Percentiles rank a stretch among this genome's conserved stretches.
These are phyloP conservation scores for Hydropsyche tenuis DNA, from an alignment of 1,140 invertebrate species.

Conservation along the genomic window DNA sequence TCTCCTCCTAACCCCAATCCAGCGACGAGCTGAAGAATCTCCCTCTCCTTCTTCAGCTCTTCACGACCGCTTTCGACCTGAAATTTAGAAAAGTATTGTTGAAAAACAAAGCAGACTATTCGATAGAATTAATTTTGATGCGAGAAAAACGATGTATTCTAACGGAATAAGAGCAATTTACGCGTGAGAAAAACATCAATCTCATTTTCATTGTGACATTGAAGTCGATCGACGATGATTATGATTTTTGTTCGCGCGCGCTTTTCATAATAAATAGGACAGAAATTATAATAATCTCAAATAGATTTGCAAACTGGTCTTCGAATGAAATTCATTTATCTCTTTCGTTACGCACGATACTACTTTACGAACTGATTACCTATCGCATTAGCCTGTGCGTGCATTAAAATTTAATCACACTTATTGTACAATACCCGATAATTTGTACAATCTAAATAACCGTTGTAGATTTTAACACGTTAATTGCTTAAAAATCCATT, in stretches of 20 bases:
- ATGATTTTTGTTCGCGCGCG: no score
- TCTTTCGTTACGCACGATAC: slow-evolving; percentile 20
- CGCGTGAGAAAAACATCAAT: neutral
- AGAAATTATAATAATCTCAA: no score
- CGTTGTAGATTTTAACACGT: no score
- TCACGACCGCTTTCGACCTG: slow-evolving; percentile 67
- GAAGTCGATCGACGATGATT: neutral
- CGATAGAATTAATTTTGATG: neutral
- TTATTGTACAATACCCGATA: no score
- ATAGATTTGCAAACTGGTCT: no score
- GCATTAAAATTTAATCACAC: neutral
- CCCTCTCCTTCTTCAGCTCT: slow-evolving; percentile 87
- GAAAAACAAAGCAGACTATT: neutral
- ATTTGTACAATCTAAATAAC: no score
- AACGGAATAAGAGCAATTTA: neutral
- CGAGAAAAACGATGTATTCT: neutral
- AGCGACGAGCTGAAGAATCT: slow-evolving; percentile 90
- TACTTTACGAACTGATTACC: slow-evolving; percentile 23
- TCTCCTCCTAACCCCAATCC: slow-evolving; percentile 84
- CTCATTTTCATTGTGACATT: neutral
- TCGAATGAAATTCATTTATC: no score
- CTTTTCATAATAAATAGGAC: no score
- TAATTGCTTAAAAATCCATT: no score
- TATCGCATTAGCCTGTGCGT: neutral
- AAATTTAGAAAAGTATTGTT: slow-evolving; percentile 48